Percentiles rank a stretch among this genome's conserved stretches.
phyloP scores from a whole-genome alignment of 2,888 invertebrate genomes.

The Monoplex corrugatus region DNA sequence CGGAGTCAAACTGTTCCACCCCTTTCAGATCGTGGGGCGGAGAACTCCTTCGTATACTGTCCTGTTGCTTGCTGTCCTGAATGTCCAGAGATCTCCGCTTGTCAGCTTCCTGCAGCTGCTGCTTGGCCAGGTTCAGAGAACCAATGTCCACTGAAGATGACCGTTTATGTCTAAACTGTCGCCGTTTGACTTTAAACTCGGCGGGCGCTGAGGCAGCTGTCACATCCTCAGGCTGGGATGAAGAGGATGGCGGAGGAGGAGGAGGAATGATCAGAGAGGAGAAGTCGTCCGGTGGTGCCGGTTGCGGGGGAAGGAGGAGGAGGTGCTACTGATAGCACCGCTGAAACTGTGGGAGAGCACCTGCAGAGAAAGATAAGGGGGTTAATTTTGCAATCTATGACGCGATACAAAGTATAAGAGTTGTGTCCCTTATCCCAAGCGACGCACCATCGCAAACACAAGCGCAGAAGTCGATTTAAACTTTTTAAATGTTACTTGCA shows the following conservation, averaged over 20 bases:
- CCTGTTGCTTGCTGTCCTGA: constrained; percentile 26
- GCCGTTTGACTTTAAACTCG: constrained; percentile 59
- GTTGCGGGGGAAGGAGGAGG: neutral
- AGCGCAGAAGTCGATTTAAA: too few species aligned
- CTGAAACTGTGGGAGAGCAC: constrained; percentile 35
- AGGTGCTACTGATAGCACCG: constrained; percentile 15
- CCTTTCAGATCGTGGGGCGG: constrained; percentile 39
- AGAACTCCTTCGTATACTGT: constrained; percentile 33
- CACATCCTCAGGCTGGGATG: constrained; percentile 63
- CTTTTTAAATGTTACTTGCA: too few species aligned
- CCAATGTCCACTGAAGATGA: constrained; percentile 65
- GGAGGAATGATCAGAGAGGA: constrained; percentile 74
- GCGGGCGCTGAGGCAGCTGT: constrained; percentile 64
- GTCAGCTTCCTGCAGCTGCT: constrained; percentile 51
- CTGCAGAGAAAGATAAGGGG: neutral
- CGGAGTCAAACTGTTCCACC: neutral
- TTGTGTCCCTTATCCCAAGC: too few species aligned
- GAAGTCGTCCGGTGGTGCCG: constrained; percentile 68
- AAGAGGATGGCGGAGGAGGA: constrained; percentile 69
- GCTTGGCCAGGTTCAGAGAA: constrained; percentile 54
- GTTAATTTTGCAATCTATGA: too few species aligned
- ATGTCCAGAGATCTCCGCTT: constrained; percentile 54
- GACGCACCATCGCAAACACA: too few species aligned
- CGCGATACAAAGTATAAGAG: too few species aligned
- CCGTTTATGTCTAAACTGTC: constrained; percentile 61